Conservation (phyloP, 2,888 invertebrate species). For the Sceliomorpha sp. region DNA sequence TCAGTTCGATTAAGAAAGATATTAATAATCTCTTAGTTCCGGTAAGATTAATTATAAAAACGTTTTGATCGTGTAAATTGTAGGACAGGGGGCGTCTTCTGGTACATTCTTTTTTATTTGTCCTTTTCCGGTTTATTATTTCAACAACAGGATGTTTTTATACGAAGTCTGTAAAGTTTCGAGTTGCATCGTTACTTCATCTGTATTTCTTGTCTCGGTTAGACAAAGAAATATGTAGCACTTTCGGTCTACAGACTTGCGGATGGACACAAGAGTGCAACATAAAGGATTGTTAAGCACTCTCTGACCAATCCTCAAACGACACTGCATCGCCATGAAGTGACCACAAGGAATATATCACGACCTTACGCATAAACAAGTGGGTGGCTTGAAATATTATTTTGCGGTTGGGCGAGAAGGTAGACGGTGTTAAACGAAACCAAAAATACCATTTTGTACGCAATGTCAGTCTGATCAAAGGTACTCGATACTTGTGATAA, state of each 20-base stretch:
- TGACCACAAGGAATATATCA: constrained; percentile 66
- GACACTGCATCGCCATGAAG: constrained; percentile 52
- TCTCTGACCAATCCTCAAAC: constrained; percentile 64
- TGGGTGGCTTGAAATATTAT: constrained; percentile 35
- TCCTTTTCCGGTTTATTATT: too few relatives aligned
- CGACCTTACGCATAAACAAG: constrained; percentile 9
- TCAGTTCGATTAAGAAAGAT: too few relatives aligned
- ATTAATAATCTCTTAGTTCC: too few relatives aligned
- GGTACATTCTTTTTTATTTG: too few relatives aligned
- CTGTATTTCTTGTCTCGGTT: constrained; percentile 11
- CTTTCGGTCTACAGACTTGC: constrained; percentile 57
- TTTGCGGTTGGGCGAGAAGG: constrained; percentile 13
- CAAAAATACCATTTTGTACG: too few relatives aligned
- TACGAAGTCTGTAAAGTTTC: background rate
- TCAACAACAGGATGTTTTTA: too few relatives aligned
- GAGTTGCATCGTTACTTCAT: background rate
- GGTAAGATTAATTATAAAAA: too few relatives aligned
- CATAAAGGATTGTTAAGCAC: constrained; percentile 63
- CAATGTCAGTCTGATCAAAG: too few relatives aligned
- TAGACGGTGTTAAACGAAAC: too few relatives aligned
- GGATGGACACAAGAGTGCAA: constrained; percentile 63
- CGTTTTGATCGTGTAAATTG: too few relatives aligned
- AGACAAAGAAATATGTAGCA: constrained; percentile 43
- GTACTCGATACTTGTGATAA: too few relatives aligned
- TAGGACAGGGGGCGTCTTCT: too few relatives aligned